Conservation (phyloP, 2,888 invertebrate species). For the Venustoraphidia nigricollis region DNA sequence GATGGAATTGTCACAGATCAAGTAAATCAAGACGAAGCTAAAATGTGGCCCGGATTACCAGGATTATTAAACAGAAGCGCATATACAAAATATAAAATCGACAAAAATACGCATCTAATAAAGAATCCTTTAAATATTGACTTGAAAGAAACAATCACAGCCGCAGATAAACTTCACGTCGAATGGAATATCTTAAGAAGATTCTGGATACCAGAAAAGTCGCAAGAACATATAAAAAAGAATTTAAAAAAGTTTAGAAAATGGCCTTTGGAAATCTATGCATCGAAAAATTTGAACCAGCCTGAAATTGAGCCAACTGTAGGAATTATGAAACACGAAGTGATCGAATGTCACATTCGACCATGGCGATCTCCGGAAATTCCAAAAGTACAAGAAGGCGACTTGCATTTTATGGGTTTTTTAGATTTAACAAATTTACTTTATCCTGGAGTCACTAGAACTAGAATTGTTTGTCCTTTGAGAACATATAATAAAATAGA, state of each 20-base stretch:
- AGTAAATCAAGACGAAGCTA: conserved; percentile 12
- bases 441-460: conserved; percentile 23
- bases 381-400: conserved; percentile 12
- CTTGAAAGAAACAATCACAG: conserved; percentile 13
- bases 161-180: conserved; percentile 15
- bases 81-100: conserved; percentile 17
- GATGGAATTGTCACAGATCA: conserved; percentile 15
- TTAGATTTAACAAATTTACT: conserved; percentile 22
- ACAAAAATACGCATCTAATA: conserved; percentile 13
- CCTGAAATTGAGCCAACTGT: not conserved
- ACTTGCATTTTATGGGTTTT: conserved; percentile 23
- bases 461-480: conserved; percentile 20
- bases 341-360: not conserved
- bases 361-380: not conserved
- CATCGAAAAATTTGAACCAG: conserved; percentile 10
- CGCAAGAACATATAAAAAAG: conserved; percentile 14
- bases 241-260: conserved; percentile 17
- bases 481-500: conserved; percentile 21
- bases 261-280: conserved; percentile 22
- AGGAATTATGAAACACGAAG: too few relatives aligned
- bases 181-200: conserved; percentile 23
- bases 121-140: conserved; percentile 16
- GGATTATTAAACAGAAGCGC: conserved; percentile 15
- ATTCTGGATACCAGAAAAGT: conserved; percentile 16
- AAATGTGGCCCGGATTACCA: conserved; percentile 17